Percentiles rank a stretch among this genome's conserved stretches.
Conservation (phyloP, 2,888 invertebrate genomes). For the Arenicola marina region DNA sequence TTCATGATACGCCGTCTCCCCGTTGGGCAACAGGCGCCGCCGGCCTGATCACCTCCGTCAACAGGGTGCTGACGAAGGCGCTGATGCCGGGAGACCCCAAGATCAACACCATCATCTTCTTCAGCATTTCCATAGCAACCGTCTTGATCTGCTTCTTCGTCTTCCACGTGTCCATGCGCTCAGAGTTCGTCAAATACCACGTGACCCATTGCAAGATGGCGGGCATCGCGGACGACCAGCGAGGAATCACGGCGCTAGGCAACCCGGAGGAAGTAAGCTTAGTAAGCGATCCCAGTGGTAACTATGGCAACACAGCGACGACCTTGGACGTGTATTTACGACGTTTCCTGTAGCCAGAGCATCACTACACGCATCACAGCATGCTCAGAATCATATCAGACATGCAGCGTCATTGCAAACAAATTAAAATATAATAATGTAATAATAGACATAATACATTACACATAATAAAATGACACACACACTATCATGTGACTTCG, state of each 20-base stretch:
- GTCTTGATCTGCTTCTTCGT: conserved; percentile 78
- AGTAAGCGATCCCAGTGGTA: conserved; percentile 67
- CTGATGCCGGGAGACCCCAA: conserved; percentile 73
- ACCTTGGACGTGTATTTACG: neutral
- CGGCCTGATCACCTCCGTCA: conserved; percentile 83
- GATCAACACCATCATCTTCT: conserved; percentile 85
- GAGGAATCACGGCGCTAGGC: conserved; percentile 80
- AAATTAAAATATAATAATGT: too few species aligned
- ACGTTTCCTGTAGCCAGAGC: too few species aligned
- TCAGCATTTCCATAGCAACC: conserved; percentile 77
- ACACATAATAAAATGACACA: too few species aligned
- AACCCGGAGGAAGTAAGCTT: conserved; percentile 75
- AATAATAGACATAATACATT: too few species aligned
- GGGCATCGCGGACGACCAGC: conserved; percentile 57
- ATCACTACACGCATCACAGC: too few species aligned
- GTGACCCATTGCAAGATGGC: conserved; percentile 69
- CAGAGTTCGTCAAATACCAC: conserved; percentile 83
- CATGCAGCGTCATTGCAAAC: too few species aligned
- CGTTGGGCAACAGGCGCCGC: conserved; percentile 72
- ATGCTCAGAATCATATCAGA: too few species aligned
- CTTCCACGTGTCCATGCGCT: conserved; percentile 77
- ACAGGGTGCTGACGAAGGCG: conserved; percentile 82
- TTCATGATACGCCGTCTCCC: too few species aligned
- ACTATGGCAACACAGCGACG: neutral
- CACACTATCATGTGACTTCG: too few species aligned